A percentile compares a stretch with the other conserved stretches of the same genome.
Evolutionary conservation across 2,888 invertebrate genomes (phyloP).

Genomic region (Andrena dorsata): DNA sequence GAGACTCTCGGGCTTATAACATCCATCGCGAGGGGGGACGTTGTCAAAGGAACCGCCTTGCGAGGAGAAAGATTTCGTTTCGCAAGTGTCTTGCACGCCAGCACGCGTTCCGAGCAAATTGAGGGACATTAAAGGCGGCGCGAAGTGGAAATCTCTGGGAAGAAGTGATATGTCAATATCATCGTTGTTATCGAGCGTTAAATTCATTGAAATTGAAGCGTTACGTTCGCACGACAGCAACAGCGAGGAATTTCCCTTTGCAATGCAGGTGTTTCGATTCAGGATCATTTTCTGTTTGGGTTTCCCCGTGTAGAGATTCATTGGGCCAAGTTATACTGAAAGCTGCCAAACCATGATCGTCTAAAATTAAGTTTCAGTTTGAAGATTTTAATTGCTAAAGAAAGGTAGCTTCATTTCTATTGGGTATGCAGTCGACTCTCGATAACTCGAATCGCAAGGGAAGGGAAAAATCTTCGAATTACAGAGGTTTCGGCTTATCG

Average conservation of each 20-base stretch:
- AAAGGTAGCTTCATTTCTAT: too few relatives aligned
- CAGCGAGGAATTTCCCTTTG: too few relatives aligned
- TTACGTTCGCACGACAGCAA: too few relatives aligned
- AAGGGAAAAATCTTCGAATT: too few relatives aligned
- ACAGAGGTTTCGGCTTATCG: too few relatives aligned
- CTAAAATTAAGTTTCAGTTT: too few relatives aligned
- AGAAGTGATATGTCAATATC: background rate
- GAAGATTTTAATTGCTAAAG: too few relatives aligned
- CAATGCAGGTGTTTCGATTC: background rate
- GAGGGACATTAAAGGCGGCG: background rate
- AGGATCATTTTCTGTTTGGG: slow-evolving; percentile 12
- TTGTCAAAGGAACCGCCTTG: slow-evolving; percentile 8
- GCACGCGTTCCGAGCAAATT: background rate
- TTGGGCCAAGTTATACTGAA: too few relatives aligned
- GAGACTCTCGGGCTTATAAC: background rate
- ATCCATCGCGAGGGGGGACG: background rate
- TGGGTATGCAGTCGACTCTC: too few relatives aligned
- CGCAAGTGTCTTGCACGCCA: background rate
- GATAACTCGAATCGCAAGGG: too few relatives aligned
- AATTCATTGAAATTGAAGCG: background rate
- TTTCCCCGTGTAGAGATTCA: background rate
- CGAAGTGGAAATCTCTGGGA: background rate
- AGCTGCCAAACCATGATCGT: too few relatives aligned
- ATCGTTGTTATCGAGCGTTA: background rate
- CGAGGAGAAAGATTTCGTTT: background rate